phyloP scores from a whole-genome alignment of 2,113 vertebrate genomes.

The Datnioides undecimradiatus region DNA sequence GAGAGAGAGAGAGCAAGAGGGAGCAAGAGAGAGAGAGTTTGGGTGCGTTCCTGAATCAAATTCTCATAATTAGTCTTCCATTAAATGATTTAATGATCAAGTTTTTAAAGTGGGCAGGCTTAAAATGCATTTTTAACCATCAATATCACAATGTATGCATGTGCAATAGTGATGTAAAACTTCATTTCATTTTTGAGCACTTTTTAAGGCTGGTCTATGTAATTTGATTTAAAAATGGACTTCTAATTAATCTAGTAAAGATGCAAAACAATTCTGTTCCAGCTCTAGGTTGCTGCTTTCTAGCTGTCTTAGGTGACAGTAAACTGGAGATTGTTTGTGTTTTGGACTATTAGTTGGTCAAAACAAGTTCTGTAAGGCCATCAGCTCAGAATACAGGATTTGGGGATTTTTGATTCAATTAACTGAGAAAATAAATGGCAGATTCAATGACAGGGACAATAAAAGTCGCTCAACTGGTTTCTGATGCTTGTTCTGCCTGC shows the following conservation, averaged over 20 bases:
- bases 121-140: neutral
- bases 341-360: neutral
- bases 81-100: neutral
- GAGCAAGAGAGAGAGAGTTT: neutral
- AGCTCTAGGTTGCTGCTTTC: neutral
- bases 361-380: neutral
- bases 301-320: neutral
- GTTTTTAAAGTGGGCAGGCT: neutral
- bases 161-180: neutral
- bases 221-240: neutral
- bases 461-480: neutral
- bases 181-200: neutral
- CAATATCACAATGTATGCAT: neutral
- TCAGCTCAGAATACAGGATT: neutral
- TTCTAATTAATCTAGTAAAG: neutral
- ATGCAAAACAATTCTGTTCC: neutral
- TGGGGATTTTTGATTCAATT: neutral
- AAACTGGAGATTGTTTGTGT: neutral
- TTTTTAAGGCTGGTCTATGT: neutral
- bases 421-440: neutral
- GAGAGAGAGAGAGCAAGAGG: neutral
- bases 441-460: neutral
- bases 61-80: neutral
- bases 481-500: neutral
- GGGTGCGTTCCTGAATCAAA: neutral